Conservation (phyloP, 2,888 invertebrate species). For the Torymus aiolomorphi region DNA sequence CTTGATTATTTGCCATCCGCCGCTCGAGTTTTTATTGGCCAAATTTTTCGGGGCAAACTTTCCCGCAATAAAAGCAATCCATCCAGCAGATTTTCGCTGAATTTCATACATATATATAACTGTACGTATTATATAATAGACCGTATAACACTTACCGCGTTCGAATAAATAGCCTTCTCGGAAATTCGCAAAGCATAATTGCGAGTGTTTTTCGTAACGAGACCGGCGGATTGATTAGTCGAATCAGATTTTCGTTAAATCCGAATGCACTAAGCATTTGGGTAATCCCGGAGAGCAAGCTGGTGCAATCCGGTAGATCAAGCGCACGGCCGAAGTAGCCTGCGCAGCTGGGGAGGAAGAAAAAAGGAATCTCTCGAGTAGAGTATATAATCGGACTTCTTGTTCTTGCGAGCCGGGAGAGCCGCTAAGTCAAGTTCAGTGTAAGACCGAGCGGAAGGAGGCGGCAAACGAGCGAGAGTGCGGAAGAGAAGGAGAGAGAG, state of each 20-base stretch:
- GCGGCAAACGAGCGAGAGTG: background rate
- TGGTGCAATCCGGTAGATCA: background rate
- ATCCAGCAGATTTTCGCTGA: background rate
- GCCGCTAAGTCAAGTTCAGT: constrained; percentile 22
- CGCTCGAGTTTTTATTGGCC: constrained; percentile 42
- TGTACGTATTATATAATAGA: background rate
- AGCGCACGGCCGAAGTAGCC: too few relatives aligned
- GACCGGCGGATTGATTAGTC: too few relatives aligned
- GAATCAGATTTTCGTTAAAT: too few relatives aligned
- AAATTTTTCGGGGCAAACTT: constrained; percentile 15
- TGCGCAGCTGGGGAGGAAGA: background rate
- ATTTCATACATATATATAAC: constrained; percentile 4
- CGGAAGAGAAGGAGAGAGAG: too few relatives aligned
- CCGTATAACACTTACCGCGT: too few relatives aligned
- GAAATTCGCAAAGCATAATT: too few relatives aligned
- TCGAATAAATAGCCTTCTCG: too few relatives aligned
- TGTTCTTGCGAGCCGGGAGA: background rate
- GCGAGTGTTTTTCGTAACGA: too few relatives aligned
- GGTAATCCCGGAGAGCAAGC: too few relatives aligned
- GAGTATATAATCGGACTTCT: constrained; percentile 23
- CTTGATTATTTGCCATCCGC: constrained; percentile 43
- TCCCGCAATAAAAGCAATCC: constrained; percentile 12
- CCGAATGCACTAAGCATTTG: too few relatives aligned
- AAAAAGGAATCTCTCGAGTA: background rate
- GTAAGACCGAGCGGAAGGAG: background rate